These are phyloP conservation scores for Ammodytes dubius DNA, from an alignment of 2,113 vertebrate genomes.

Conservation along the genomic window DNA sequence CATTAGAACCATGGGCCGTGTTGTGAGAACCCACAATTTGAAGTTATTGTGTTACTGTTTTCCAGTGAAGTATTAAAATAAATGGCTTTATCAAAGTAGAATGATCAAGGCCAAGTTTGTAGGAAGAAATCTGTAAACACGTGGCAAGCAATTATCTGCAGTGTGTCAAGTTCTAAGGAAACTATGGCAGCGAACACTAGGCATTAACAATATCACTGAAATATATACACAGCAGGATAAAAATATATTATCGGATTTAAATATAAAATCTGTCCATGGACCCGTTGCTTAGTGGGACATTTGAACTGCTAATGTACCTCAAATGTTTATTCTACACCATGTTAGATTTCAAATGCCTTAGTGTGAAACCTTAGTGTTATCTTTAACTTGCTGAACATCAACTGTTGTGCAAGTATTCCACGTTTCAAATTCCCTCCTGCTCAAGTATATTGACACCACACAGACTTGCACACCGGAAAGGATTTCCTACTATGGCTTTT, in stretches of 20 bases:
- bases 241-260: slow-evolving; percentile 52
- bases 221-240: slow-evolving; percentile 13
- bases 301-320: slow-evolving; percentile 8
- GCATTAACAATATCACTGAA: slow-evolving; percentile 24
- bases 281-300: not conserved
- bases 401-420: slow-evolving; percentile 7
- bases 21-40: not conserved
- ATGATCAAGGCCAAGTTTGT: not conserved
- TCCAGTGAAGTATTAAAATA: slow-evolving; percentile 39
- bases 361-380: not conserved
- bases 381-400: not conserved
- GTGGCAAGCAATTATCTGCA: slow-evolving; percentile 16
- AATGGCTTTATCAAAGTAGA: slow-evolving; percentile 33
- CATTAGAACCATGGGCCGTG: slow-evolving; percentile 14
- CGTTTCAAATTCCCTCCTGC: not conserved
- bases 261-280: slow-evolving; percentile 42
- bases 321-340: slow-evolving; percentile 2
- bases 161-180: slow-evolving; percentile 33
- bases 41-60: not conserved
- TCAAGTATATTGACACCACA: slow-evolving; percentile 13
- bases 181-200: slow-evolving; percentile 20
- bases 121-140: slow-evolving; percentile 56
- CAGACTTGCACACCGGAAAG: slow-evolving; percentile 17
- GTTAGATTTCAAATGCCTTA: slow-evolving; percentile 9
- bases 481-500: slow-evolving; percentile 38